A percentile compares a stretch with the other conserved stretches of the same genome.
Conservation (phyloP, 2,888 invertebrate species). For the Pyrochroa serraticornis region DNA sequence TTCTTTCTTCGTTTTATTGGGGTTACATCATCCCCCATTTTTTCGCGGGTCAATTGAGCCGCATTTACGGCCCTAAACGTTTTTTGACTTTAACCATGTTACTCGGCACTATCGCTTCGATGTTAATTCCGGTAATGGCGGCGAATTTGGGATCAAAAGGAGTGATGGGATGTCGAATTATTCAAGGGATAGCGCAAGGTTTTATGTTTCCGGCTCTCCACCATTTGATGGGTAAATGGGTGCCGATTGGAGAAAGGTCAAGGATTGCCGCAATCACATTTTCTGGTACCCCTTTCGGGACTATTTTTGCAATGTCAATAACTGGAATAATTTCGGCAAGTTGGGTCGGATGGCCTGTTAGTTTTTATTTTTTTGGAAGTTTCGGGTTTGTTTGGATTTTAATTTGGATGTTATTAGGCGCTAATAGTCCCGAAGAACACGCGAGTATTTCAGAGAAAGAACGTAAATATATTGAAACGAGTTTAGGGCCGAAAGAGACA, state of each 20-base stretch:
- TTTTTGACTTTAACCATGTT: constrained; percentile 64
- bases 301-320: constrained; percentile 71
- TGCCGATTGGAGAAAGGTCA: constrained; percentile 70
- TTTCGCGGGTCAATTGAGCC: constrained; percentile 71
- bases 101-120: constrained; percentile 66
- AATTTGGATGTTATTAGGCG: constrained; percentile 66
- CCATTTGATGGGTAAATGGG: constrained; percentile 77
- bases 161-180: constrained; percentile 67
- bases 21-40: constrained; percentile 75
- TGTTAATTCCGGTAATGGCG: constrained; percentile 71
- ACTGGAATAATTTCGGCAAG: constrained; percentile 74
- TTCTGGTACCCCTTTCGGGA: constrained; percentile 75
- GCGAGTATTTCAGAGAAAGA: constrained; percentile 67
- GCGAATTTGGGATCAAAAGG: constrained; percentile 64
- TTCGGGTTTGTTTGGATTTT: constrained; percentile 66
- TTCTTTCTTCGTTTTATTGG: constrained; percentile 79
- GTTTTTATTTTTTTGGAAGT: constrained; percentile 74
- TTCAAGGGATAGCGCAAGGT: constrained; percentile 76
- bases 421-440: constrained; percentile 67
- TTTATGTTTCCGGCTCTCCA: constrained; percentile 73
- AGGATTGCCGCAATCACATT: constrained; percentile 70
- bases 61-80: constrained; percentile 72
- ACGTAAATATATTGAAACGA: constrained; percentile 62
- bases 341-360: constrained; percentile 73
- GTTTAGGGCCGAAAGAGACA: constrained; percentile 21